These are phyloP conservation scores for Pocillopora meandrina DNA, from an alignment of 92 coral and sea anemone species.

Conservation along the genomic window DNA sequence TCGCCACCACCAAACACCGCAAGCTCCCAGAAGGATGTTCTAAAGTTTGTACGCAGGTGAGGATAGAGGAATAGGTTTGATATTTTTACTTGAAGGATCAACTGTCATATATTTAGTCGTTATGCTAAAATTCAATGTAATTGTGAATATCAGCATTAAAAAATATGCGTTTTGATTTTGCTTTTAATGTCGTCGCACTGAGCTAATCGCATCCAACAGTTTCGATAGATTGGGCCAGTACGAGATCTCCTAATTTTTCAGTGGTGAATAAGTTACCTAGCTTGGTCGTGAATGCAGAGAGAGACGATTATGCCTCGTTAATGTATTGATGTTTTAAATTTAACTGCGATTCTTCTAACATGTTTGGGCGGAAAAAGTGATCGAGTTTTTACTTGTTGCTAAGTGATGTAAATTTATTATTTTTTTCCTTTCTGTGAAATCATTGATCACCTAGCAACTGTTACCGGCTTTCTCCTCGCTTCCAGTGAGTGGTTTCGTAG, in stretches of 20 bases:
- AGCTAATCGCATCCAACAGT: background rate
- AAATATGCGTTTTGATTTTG: background rate
- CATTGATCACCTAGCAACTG: no score
- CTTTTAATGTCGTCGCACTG: background rate
- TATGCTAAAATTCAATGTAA: no score
- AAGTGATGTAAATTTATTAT: background rate
- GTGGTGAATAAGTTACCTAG: background rate
- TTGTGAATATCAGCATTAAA: background rate
- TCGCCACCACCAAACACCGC: background rate
- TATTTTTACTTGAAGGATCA: background rate
- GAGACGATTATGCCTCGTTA: no score
- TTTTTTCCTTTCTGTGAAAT: background rate
- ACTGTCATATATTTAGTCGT: background rate
- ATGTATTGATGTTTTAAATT: no score
- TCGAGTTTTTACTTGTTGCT: background rate
- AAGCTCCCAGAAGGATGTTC: background rate
- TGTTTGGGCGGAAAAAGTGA: no score
- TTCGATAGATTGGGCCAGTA: background rate
- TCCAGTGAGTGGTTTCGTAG: no score
- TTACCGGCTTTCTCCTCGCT: no score
- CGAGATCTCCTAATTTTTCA: background rate
- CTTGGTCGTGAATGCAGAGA: background rate
- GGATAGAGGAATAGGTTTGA: background rate
- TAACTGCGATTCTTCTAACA: background rate
- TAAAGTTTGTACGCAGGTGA: slow-evolving; percentile 38